phyloP scores from a whole-genome alignment of 2,113 vertebrate species.

The Meles meles region DNA sequence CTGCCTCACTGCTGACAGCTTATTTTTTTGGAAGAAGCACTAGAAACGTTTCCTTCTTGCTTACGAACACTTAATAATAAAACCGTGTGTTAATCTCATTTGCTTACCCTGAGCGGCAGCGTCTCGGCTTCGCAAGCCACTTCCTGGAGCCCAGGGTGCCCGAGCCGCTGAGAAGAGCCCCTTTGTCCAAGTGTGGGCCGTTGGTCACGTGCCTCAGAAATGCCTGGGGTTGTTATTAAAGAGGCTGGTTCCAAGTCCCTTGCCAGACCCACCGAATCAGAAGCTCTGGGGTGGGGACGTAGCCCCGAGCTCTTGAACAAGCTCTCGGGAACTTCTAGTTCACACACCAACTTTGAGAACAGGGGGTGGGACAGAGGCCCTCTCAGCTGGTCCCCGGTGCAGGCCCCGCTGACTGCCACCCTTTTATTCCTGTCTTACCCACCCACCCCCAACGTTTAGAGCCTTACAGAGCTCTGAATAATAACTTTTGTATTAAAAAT shows the following conservation, averaged over 20 bases:
- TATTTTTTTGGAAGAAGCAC: background rate
- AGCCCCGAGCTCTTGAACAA: background rate
- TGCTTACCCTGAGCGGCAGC: background rate
- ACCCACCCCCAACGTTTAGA: background rate
- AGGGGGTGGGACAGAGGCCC: background rate
- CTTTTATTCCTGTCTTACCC: background rate
- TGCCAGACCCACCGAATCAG: no score
- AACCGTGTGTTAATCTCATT: background rate
- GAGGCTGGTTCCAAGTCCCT: background rate
- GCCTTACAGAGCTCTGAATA: background rate
- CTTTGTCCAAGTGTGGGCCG: background rate
- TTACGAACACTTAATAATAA: background rate
- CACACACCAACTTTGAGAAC: background rate
- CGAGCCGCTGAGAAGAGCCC: rapidly evolving
- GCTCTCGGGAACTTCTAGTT: background rate
- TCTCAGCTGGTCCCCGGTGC: background rate
- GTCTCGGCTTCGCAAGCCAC: background rate
- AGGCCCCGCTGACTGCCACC: background rate
- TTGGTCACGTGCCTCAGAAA: background rate
- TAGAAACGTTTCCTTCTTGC: background rate
- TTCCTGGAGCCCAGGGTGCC: rapidly evolving
- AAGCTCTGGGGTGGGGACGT: no score
- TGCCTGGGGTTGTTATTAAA: background rate
- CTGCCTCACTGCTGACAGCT: background rate
- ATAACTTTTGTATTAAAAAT: background rate